These are phyloP conservation scores for Galleria mellonella DNA, from an alignment of 1,140 invertebrate species.

Conservation along the genomic window DNA sequence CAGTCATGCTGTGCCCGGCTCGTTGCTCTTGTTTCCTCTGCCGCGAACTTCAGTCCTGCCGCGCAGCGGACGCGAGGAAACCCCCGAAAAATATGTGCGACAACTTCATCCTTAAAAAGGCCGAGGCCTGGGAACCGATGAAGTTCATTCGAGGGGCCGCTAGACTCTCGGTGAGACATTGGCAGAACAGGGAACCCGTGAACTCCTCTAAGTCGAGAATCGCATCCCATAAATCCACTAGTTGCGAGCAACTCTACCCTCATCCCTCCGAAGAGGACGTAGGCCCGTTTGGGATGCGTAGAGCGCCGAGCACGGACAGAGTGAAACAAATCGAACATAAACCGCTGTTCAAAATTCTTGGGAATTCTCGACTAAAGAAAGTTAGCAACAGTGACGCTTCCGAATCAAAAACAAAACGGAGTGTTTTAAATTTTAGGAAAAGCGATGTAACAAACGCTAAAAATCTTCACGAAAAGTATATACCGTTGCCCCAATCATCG, in stretches of 20 bases:
- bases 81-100: constrained; percentile 64
- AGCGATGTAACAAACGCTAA: constrained; percentile 50
- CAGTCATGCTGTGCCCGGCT: constrained; percentile 72
- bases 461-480: constrained; percentile 66
- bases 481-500: constrained; percentile 52
- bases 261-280: constrained; percentile 58
- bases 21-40: constrained; percentile 77
- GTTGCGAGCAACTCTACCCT: constrained; percentile 65
- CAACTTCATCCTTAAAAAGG: constrained; percentile 76
- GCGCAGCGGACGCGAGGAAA: constrained; percentile 55
- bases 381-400: constrained; percentile 43
- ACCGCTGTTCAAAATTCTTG: constrained; percentile 63
- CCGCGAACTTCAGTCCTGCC: constrained; percentile 73
- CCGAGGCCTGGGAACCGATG: constrained; percentile 73
- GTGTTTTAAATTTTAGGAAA: constrained; percentile 62
- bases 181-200: constrained; percentile 60
- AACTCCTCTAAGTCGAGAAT: constrained; percentile 43
- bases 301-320: constrained; percentile 65
- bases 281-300: constrained; percentile 53
- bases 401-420: constrained; percentile 47
- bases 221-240: constrained; percentile 67
- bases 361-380: constrained; percentile 58
- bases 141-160: constrained; percentile 73
- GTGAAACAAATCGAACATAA: constrained; percentile 60
- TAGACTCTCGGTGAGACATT: constrained; percentile 65